Conservation (phyloP, 2,113 vertebrate genomes). For the Catharus minimus region DNA sequence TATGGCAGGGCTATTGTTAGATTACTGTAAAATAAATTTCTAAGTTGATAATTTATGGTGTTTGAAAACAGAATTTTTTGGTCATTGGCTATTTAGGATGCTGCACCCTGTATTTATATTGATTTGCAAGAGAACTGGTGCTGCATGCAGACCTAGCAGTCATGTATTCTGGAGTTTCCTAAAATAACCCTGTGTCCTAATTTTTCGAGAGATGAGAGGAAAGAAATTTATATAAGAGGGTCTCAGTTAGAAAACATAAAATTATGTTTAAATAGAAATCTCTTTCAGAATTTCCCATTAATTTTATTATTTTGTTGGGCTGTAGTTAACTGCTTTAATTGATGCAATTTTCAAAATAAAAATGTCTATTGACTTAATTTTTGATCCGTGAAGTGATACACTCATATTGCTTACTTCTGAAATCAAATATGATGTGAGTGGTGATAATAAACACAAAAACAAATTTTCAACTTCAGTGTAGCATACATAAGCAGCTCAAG, state of each 20-base stretch:
- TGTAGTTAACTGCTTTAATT: neutral
- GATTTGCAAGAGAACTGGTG: neutral
- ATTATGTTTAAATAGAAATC: neutral
- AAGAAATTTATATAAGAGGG: neutral
- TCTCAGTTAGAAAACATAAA: neutral
- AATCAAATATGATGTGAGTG: neutral
- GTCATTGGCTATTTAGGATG: neutral
- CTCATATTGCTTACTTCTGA: neutral
- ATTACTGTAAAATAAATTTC: neutral
- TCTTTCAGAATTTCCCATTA: neutral
- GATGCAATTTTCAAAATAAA: neutral
- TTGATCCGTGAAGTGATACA: neutral
- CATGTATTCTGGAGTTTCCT: neutral
- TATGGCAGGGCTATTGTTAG: neutral
- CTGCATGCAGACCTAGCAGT: neutral
- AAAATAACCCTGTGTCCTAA: neutral
- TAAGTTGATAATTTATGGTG: neutral
- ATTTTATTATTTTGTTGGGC: neutral
- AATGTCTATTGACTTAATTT: neutral
- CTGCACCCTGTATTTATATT: neutral
- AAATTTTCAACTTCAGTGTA: neutral
- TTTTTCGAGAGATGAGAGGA: neutral
- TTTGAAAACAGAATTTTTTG: neutral
- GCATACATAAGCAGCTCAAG: rapidly evolving
- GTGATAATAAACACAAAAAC: neutral